Conservation (phyloP, 53 echinoderm and acorn worm species). For the Zoroaster sp. region DNA sequence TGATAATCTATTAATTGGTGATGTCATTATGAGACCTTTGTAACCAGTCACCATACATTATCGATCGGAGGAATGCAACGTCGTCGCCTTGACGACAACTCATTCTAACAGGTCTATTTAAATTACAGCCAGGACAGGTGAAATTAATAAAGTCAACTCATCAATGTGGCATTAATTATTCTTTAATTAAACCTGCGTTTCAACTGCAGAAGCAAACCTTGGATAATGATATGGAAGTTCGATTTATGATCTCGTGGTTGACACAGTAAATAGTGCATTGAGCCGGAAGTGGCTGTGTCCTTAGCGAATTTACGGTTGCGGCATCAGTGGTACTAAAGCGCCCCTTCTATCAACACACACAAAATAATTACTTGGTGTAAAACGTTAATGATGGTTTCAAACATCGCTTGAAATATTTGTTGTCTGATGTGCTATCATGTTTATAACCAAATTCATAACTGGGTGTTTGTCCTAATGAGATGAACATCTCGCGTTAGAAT, state of each 20-base stretch:
- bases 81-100: not conserved
- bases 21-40: not conserved
- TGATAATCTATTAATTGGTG: not conserved
- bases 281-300: not conserved
- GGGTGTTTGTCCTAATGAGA: too few species aligned
- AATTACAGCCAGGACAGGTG: not conserved
- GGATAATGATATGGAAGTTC: conserved; percentile 2
- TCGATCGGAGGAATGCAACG: not conserved
- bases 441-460: too few species aligned
- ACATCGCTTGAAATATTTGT: too few species aligned
- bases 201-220: not conserved
- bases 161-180: not conserved
- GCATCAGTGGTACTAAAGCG: not conserved
- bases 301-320: not conserved
- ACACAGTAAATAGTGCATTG: not conserved
- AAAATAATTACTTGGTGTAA: too few species aligned
- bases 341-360: not conserved
- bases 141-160: not conserved
- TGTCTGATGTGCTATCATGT: too few species aligned
- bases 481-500: too few species aligned
- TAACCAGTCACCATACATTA: not conserved
- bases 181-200: not conserved
- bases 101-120: not conserved
- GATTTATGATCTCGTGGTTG: not conserved
- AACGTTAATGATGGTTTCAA: too few species aligned